These are phyloP conservation scores for Pelecanus crispus DNA, from an alignment of 2,113 vertebrate genomes.

Conservation along the genomic window DNA sequence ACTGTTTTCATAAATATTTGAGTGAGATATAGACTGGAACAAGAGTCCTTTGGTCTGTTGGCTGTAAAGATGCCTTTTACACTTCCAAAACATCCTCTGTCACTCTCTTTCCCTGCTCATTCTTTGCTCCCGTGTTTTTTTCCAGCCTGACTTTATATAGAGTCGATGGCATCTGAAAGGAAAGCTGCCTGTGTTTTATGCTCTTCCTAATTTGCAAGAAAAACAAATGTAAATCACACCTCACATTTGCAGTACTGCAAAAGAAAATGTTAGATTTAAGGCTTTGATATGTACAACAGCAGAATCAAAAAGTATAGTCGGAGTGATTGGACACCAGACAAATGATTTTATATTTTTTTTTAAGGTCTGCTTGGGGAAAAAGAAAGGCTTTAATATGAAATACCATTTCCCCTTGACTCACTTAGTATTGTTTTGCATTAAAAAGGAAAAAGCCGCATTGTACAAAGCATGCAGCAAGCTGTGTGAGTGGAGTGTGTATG, in stretches of 20 bases:
- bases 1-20: slow-evolving; percentile 15
- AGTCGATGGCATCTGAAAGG: not conserved
- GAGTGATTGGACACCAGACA: not conserved
- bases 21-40: slow-evolving; percentile 19
- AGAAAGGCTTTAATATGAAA: slow-evolving; percentile 9
- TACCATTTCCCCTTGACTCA: not conserved
- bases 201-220: slow-evolving; percentile 36
- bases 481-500: not conserved
- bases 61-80: slow-evolving; percentile 30
- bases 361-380: slow-evolving; percentile 1
- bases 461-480: not conserved
- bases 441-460: not conserved
- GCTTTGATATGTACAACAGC: not conserved
- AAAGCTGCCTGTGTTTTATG: slow-evolving; percentile 27
- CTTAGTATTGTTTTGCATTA: slow-evolving; percentile 28
- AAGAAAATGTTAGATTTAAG: slow-evolving; percentile 36
- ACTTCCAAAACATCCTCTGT: not conserved
- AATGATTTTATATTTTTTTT: not conserved
- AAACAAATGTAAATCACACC: slow-evolving; percentile 50
- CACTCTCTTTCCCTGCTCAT: not conserved
- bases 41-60: not conserved
- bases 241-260: not conserved
- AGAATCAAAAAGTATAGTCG: not conserved
- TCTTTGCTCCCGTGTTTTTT: not conserved
- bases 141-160: not conserved